Base-by-base conservation (phyloP, 2,113 vertebrate genomes). In the Alouatta palliata region DNA sequence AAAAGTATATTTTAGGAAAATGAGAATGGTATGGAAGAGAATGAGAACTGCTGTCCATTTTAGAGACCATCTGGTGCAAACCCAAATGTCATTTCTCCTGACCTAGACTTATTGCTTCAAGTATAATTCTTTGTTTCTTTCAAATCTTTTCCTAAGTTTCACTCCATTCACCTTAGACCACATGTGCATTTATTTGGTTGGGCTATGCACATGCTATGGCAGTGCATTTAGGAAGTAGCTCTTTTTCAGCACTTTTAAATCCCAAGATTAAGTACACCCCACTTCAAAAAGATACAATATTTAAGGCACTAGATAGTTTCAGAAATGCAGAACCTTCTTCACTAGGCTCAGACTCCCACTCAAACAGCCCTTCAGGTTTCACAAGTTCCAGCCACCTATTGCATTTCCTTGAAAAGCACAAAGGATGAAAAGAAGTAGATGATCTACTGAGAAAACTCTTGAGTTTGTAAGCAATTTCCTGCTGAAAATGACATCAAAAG, bases 401-500 rank as follows among this genome's bases (percentile, higher is more conserved):
- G 37, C 0, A 14, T 47, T 96, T 96, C 71, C 43, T 94, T 95
- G 71, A 95, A 93, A 94, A 97, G 93, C 25, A 76, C 68, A 8
- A 47, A 94, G 70, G 71, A 92, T 93, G 4, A 64, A 86, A n/a
- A 54, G 21, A 96, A 96, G 43, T n/a, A 49, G 71, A 70, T 58
- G 27, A 71, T 47, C 93, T 54, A 90, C 92, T 32, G 2, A 66
- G 43, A 96, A 97, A 95, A 94, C 8, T 12, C 27, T 54, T 54
- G 73, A 94, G 90, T 94, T 79, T 93, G 32, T 92, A 73, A 91
- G 96, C 87, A 96, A 88, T 96, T 97, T 95, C 45, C 84, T 77
- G 43, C 40, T 73, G 40, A 82, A 97, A 92, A 94, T 93, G 85
- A 97, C 90, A 96, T 97, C 80, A 95, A 92, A 97, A 97, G 92